Evolutionary conservation across 2,888 invertebrate genomes (phyloP).

Genomic region (Timema podura): DNA sequence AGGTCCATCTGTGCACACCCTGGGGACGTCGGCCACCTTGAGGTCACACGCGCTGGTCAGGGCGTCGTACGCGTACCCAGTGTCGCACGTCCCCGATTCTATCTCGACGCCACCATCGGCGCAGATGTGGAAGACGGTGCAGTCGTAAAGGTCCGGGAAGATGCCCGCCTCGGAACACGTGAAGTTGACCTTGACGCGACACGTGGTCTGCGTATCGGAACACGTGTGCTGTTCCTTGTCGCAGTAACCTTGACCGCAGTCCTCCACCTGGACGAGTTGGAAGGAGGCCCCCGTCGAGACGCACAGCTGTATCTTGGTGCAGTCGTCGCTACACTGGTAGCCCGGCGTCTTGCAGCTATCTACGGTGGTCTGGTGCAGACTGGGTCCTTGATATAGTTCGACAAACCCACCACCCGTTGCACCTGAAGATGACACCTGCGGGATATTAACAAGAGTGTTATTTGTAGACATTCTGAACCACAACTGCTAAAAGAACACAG

Average conservation of each 20-base stretch:
- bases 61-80: not conserved
- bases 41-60: not conserved
- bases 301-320: not conserved
- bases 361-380: no score
- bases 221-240: not conserved
- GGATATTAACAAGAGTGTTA: no score
- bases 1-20: not conserved
- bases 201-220: not conserved
- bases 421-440: no score
- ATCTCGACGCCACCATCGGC: not conserved
- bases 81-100: not conserved
- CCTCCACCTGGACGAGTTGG: not conserved
- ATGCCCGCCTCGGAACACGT: not conserved
- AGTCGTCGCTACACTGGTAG: not conserved
- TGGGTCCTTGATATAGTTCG: no score
- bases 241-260: not conserved
- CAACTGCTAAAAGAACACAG: no score
- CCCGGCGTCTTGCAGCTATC: not conserved
- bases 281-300: not conserved
- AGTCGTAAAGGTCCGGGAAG: conserved; percentile 2
- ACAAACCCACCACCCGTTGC: no score
- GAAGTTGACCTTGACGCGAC: not conserved
- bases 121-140: not conserved
- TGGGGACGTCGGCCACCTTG: no score
- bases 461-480: no score